Percentiles rank a stretch among this genome's conserved stretches.
These are phyloP conservation scores for Micoletzkya japonica DNA, from an alignment of 2,888 invertebrate species.

Conservation along the genomic window DNA sequence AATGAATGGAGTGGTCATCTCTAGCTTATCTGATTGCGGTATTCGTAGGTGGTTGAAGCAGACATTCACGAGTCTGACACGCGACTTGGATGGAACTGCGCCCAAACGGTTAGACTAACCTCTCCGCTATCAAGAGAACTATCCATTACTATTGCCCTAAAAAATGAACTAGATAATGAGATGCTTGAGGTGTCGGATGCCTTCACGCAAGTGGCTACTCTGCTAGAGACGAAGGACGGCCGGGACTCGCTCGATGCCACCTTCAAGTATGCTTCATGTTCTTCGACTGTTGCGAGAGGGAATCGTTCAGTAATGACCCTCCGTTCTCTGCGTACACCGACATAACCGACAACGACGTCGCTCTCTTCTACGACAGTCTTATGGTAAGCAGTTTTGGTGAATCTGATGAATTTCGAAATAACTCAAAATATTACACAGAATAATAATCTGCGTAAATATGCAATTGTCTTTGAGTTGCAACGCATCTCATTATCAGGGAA, in stretches of 20 bases:
- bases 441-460: too few species aligned
- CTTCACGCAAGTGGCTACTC: background rate
- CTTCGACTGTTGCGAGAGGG: too few species aligned
- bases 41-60: too few species aligned
- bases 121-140: background rate
- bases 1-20: too few species aligned
- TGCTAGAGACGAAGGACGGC: conserved; percentile 1
- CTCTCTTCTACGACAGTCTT: conserved; percentile 8
- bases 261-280: background rate
- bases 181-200: background rate
- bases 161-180: background rate
- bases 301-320: background rate
- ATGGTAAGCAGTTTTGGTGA: too few species aligned
- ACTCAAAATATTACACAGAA: too few species aligned
- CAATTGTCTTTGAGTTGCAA: too few species aligned
- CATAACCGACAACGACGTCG: background rate
- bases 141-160: background rate
- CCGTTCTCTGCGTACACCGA: background rate
- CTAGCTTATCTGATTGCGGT: too few species aligned
- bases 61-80: background rate
- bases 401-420: background rate
- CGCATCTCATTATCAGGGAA: too few species aligned
- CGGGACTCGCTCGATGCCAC: background rate
- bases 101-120: background rate
- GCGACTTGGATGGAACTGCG: background rate